These are phyloP conservation scores for Aphaenogaster rudis DNA, from an alignment of 1,140 invertebrate species.

Conservation along the genomic window DNA sequence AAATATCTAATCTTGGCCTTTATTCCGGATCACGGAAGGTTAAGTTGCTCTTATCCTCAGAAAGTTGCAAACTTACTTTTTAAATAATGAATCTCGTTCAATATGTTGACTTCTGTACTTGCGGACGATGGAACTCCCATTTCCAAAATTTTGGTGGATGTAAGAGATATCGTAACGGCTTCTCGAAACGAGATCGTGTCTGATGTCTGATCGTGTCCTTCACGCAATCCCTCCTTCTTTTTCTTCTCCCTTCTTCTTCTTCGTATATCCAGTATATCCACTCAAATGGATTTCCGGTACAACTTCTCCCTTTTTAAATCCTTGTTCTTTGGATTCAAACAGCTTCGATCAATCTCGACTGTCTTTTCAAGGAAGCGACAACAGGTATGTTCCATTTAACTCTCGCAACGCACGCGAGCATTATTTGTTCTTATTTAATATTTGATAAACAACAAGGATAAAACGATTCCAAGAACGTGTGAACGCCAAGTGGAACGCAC, in stretches of 20 bases:
- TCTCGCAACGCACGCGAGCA: no score
- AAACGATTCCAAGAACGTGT: no score
- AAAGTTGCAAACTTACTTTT: conserved; percentile 12
- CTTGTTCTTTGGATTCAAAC: no score
- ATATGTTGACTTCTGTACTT: conserved; percentile 9
- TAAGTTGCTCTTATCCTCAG: neutral
- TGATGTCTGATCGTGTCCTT: neutral
- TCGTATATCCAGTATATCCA: neutral
- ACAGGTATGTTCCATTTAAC: no score
- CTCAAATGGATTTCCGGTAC: neutral
- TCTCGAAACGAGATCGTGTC: neutral
- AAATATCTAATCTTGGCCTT: neutral
- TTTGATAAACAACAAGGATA: no score
- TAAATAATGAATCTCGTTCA: conserved; percentile 21
- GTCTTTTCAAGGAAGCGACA: no score
- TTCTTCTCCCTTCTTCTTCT: neutral
- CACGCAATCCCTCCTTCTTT: neutral
- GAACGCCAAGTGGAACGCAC: no score
- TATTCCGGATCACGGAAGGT: neutral
- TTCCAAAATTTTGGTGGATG: neutral
- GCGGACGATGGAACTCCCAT: conserved; percentile 33
- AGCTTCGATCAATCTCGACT: no score
- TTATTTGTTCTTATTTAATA: no score
- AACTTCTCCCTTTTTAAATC: neutral
- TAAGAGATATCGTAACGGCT: neutral